Evolutionary conservation across 2,797 vertebrate genomes (phyloP), one percentile per base, ranked within the genome.

Genomic region (Acrossocheilus wenchowensis): DNA sequence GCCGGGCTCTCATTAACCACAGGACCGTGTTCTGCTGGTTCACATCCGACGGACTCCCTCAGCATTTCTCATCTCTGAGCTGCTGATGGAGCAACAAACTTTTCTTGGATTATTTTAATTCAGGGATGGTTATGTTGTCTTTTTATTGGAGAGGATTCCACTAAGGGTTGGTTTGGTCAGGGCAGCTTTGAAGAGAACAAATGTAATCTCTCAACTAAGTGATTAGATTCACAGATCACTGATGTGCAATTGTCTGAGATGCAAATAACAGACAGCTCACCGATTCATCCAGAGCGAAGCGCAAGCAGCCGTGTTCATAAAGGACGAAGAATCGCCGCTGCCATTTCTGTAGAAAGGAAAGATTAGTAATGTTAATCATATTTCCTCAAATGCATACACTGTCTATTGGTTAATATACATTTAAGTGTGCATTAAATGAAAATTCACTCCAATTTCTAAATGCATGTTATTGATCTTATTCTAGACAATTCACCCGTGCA

Each of bases 301-400:
- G 96, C 78, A 96, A 91, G 83, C 96, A 96, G 90, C 96, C 96
- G 45, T 96, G 96, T 91, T 96, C 96, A 6, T 96, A 96, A 66
- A 96, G 92, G 81, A 96, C 96, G 83, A 96, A 96, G 93, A 96
- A 96, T 74, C 96, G 91, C 87, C 96, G 91, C 69, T 96, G 96
- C 96, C 96, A 96, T 95, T 96, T 96, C 96, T 96, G 93, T 1
- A 6, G 4, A 73, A 88, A 87, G 39, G 6, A 91, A 64, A 75
- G 19, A 73, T 72, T 14, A 66, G 68, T 69, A 74, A 34, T 19
- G 2, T 7, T 21, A 68, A 2, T 36, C 26, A 66, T 7, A 48
- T 34, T 78, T 12, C 39, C 21, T n/a, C 34, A 43, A 43, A 62
- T 36, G 39, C 10, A 30, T 4, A 30, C 6, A 12, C 14, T 21